Base-by-base conservation (phyloP, 2,113 vertebrate genomes). In the Rhodinocichla rosea region DNA sequence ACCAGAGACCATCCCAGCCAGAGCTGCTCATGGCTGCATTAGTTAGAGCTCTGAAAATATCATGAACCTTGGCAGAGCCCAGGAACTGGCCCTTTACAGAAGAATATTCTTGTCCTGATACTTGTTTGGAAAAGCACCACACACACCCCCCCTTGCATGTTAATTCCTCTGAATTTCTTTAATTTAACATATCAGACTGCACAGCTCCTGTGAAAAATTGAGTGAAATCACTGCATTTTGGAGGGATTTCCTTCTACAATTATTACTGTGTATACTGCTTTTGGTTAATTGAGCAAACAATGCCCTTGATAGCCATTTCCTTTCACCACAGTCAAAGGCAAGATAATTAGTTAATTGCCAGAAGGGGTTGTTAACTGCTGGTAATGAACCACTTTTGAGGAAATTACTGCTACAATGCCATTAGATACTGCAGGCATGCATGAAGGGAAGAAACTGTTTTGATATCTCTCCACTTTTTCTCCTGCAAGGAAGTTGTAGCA, bases 301-400 rank as follows among this genome's bases (percentile, higher is more conserved):
- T 97, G 93, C 97, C 97, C 95, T 96, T 97, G 96, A 97, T 89
- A 91, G 76, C 88, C 74, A 82, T 96, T 97, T 88, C 60, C 37
- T 55, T 96, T 92, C 81, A 83, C 60, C 77, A 90, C 86, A 86
- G 79, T 95, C 95, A 94, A 94, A 97, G 60, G 79, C 87, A 97
- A 97, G 85, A 95, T 97, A 97, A 98, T 98, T 98, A 98, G 95
- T 95, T 97, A 96, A 95, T 88, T 94, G 96, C 97, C 97, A 97
- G 96, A 96, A 97, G 97, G 96, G 45, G 45, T 83, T 95, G 88
- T 97, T 98, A 98, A 96, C 15, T 62, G 90, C 85, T 89, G 88
- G 55, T 98, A 98, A 97, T 98, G 95, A 97, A 97, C 64, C 82
- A 81, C 92, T 91, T 75, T 71, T 87, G 87, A 97, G 94, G 85